Base-by-base conservation (phyloP, 2,888 invertebrate genomes). In the Trissolcus brochymenae region DNA sequence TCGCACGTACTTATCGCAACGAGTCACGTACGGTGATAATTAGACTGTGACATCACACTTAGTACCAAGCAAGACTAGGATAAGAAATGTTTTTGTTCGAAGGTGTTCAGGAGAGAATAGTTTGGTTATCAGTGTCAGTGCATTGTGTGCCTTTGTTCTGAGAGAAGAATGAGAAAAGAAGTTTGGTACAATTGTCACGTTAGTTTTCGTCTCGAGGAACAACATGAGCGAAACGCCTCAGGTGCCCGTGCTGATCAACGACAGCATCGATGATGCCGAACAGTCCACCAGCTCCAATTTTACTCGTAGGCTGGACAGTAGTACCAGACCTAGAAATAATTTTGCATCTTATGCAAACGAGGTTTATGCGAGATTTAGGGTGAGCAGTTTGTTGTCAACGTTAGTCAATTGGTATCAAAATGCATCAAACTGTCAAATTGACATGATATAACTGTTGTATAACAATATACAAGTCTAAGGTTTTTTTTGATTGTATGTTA, bases 311-410 rank as follows among this genome's bases (percentile, higher is more conserved):
- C 67, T 85, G 21, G 14, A 85, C 16, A 16, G 83, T 11, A 83
- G 80, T 11, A n/a, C 54, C 9, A 70, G 55, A 46, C 84, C 85
- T 0, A 85, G 88, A 64, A 75, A 88, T 66, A 87, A 88, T 79
- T 88, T 88, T 64, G 81, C 84, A 0, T 88, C 88, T 1, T 88
- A 88, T 41, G 84, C 84, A 0, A 85, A 85, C 60, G 75, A 83
- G 0, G 55, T 84, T 62, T 79, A 77, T 60, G 82, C 86, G 40
- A 83, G 87, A 81, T 87, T 87, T 78, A 82, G 86, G 76, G 88
- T 88, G 80, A 78, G 29, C 11, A 81, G 35, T 19, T 62, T 64
- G 43, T 54, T 62, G 46, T 16, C 11, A 43, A 43, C 1, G 2
- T 4, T n/a, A 6, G n/a, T 13, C 43, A 43, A 43, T 13, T 43